A percentile compares a stretch with the other conserved stretches of the same genome.
These are phyloP conservation scores for Latrodectus hesperus DNA, from an alignment of 2,888 invertebrate genomes.

Conservation along the genomic window DNA sequence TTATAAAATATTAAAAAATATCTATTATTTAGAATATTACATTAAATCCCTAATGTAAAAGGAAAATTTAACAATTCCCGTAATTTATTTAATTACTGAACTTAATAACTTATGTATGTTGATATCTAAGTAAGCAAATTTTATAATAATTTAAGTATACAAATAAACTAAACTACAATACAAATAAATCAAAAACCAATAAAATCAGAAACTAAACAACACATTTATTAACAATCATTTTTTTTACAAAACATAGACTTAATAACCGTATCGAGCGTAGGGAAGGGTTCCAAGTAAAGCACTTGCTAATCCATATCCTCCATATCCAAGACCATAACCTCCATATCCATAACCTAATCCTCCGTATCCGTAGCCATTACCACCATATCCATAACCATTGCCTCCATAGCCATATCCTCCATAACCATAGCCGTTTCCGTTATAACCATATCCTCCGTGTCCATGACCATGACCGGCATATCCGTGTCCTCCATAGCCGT, in stretches of 20 bases:
- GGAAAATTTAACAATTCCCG: too few relatives aligned
- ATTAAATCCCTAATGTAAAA: too few relatives aligned
- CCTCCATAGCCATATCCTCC: not conserved
- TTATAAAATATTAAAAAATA: too few relatives aligned
- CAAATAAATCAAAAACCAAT: too few relatives aligned
- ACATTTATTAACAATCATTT: not conserved
- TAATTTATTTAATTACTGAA: too few relatives aligned
- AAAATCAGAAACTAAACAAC: too few relatives aligned
- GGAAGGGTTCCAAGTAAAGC: not conserved
- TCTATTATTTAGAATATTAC: too few relatives aligned
- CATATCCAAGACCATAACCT: slow-evolving; percentile 4
- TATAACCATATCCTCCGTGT: not conserved
- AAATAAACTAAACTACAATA: too few relatives aligned
- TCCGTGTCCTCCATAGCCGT: slow-evolving; percentile 19
- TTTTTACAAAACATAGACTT: not conserved
- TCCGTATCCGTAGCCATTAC: not conserved
- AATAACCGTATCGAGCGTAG: not conserved
- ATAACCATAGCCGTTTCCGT: not conserved
- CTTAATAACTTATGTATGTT: too few relatives aligned
- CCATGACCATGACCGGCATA: slow-evolving; percentile 16
- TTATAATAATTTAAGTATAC: too few relatives aligned
- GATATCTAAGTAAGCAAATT: too few relatives aligned
- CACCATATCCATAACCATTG: not conserved
- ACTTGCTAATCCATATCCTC: not conserved
- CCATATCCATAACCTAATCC: slow-evolving; percentile 9